A percentile compares a stretch with the other conserved stretches of the same genome.
Evolutionary conservation across 2,797 vertebrate species (phyloP).

Genomic region (Poeciliopsis paucimaculata): DNA sequence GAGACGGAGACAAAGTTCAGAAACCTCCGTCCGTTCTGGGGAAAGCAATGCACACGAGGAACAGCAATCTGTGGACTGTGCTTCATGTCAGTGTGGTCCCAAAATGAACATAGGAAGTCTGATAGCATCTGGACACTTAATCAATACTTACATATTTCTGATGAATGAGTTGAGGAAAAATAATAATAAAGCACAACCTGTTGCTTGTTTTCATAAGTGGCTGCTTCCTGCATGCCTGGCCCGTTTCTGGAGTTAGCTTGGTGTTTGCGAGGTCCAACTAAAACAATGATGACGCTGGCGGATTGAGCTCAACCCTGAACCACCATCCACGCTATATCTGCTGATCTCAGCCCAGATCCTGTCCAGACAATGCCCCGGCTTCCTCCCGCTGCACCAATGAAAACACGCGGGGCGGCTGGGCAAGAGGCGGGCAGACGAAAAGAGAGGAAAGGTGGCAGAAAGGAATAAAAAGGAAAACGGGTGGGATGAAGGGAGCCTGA

Average conservation of each 20-base stretch:
- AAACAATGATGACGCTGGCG: constrained; percentile 77
- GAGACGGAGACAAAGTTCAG: constrained; percentile 46
- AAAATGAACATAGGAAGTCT: constrained; percentile 42
- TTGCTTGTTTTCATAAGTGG: constrained; percentile 76
- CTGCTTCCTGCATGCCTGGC: constrained; percentile 74
- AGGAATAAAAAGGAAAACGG: constrained; percentile 31
- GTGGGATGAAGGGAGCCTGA: constrained; percentile 18
- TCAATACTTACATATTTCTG: constrained; percentile 63
- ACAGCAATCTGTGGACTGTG: constrained; percentile 23
- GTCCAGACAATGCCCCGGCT: constrained; percentile 82
- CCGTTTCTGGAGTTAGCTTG: constrained; percentile 71
- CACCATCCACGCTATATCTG: constrained; percentile 67
- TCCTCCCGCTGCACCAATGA: constrained; percentile 74
- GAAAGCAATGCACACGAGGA: neutral
- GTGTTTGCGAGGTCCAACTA: constrained; percentile 77
- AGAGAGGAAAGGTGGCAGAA: constrained; percentile 58
- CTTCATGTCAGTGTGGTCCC: constrained; percentile 19
- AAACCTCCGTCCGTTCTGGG: constrained; percentile 2
- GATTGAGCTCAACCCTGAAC: constrained; percentile 60
- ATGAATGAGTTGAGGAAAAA: constrained; percentile 60
- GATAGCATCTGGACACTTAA: constrained; percentile 61
- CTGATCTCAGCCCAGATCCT: constrained; percentile 82
- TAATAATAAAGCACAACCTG: constrained; percentile 30
- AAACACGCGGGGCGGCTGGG: constrained; percentile 69
- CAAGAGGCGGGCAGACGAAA: constrained; percentile 45